These are phyloP conservation scores for Epizoanthus ramosus DNA, from an alignment of 92 coral and sea anemone species.

Conservation along the genomic window DNA sequence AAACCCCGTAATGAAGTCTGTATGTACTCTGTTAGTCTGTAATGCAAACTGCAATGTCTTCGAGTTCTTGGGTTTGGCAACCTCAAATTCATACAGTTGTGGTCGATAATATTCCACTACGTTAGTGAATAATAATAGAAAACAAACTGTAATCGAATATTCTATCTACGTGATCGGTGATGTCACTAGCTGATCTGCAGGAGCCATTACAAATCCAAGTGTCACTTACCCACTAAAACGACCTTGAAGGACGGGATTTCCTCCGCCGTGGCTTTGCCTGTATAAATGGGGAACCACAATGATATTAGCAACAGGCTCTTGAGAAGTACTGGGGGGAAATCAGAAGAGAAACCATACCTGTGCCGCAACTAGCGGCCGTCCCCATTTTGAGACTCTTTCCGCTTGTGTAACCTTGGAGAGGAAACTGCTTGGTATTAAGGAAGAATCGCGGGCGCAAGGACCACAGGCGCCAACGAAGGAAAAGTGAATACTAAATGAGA, in stretches of 20 bases:
- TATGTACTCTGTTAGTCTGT: too few species aligned
- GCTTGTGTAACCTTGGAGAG: conserved; percentile 27
- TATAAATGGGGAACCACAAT: not conserved
- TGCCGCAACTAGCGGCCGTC: conserved; percentile 74
- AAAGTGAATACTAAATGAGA: too few species aligned
- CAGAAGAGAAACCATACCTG: conserved; percentile 52
- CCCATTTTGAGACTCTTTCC: conserved; percentile 66
- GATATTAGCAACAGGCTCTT: not conserved
- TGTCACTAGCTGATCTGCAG: not conserved
- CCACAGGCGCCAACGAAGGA: too few species aligned
- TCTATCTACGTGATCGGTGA: not conserved
- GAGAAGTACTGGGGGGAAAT: not conserved
- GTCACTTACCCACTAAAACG: conserved; percentile 95
- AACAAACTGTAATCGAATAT: not conserved
- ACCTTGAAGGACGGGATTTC: conserved; percentile 93
- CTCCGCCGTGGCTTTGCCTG: conserved; percentile 68
- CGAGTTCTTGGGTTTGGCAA: not conserved
- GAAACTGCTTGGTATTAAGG: conserved; percentile 1
- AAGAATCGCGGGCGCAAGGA: conserved; percentile 26
- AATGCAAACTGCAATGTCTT: not conserved
- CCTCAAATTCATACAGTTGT: not conserved
- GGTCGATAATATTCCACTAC: not conserved
- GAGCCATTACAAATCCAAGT: not conserved
- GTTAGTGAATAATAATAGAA: not conserved
- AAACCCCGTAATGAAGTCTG: not conserved